These are phyloP conservation scores for Druon quercuslanigerum DNA, from an alignment of 1,140 invertebrate genomes.

Conservation along the genomic window DNA sequence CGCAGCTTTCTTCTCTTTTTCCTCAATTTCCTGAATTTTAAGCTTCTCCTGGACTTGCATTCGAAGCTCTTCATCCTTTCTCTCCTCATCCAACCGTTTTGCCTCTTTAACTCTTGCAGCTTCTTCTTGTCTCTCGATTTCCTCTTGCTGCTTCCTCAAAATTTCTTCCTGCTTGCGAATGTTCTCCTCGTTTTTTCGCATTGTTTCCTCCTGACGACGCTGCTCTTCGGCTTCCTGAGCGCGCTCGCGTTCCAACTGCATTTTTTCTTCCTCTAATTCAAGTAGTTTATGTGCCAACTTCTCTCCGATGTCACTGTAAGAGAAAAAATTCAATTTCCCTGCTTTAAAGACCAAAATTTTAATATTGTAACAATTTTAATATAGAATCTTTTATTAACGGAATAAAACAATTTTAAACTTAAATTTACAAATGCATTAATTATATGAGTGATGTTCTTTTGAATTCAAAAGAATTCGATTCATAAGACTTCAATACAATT, in stretches of 20 bases:
- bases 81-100: slow-evolving; percentile 53
- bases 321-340: slow-evolving; percentile 16
- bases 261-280: slow-evolving; percentile 77
- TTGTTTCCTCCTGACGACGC: slow-evolving; percentile 63
- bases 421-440: no score
- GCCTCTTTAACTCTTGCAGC: slow-evolving; percentile 43
- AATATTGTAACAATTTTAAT: no score
- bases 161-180: slow-evolving; percentile 65
- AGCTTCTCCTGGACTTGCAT: slow-evolving; percentile 58
- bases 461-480: no score
- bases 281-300: slow-evolving; percentile 76
- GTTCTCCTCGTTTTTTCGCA: slow-evolving; percentile 71
- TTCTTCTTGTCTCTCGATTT: slow-evolving; percentile 52
- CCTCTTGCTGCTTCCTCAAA: slow-evolving; percentile 58
- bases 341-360: no score
- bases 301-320: slow-evolving; percentile 72
- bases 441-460: no score
- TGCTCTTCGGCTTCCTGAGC: slow-evolving; percentile 64
- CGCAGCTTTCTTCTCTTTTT: slow-evolving; percentile 58
- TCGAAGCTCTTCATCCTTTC: slow-evolving; percentile 58
- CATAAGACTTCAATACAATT: no score
- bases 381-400: no score
- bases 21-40: slow-evolving; percentile 58
- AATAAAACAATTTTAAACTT: no score
- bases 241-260: slow-evolving; percentile 73